Percentiles rank a stretch among this genome's conserved stretches.
These are phyloP conservation scores for Noctua comes DNA, from an alignment of 2,888 invertebrate species.

Conservation along the genomic window DNA sequence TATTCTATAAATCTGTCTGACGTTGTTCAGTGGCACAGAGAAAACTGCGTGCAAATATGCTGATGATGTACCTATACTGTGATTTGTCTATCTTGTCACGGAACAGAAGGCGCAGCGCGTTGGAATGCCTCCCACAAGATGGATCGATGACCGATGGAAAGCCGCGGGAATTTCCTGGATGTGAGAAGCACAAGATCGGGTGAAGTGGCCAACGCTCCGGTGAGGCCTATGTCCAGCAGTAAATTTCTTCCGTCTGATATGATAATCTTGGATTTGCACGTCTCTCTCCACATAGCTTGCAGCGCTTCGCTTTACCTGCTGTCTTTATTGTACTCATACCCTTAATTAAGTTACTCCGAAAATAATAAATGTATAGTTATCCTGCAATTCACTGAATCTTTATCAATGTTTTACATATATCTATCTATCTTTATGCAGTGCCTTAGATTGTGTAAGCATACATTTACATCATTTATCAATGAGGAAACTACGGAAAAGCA, in stretches of 20 bases:
- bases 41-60: conserved; percentile 2
- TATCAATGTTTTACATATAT: background rate
- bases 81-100: background rate
- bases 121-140: background rate
- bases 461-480: conserved; percentile 20
- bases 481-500: conserved; percentile 2
- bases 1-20: background rate
- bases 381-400: background rate
- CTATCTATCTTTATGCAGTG: background rate
- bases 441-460: background rate
- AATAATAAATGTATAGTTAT: background rate
- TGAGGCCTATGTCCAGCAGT: background rate
- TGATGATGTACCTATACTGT: no score
- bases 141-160: conserved; percentile 1
- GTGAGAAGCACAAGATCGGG: background rate
- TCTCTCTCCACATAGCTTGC: background rate
- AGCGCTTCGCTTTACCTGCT: background rate
- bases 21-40: background rate
- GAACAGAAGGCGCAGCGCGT: background rate
- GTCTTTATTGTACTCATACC: background rate
- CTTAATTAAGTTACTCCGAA: background rate
- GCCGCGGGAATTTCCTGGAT: background rate
- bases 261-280: background rate
- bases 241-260: background rate
- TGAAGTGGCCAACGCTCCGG: background rate